These are phyloP conservation scores for Corvus moneduloides DNA, from an alignment of 2,113 vertebrate species.

Conservation along the genomic window DNA sequence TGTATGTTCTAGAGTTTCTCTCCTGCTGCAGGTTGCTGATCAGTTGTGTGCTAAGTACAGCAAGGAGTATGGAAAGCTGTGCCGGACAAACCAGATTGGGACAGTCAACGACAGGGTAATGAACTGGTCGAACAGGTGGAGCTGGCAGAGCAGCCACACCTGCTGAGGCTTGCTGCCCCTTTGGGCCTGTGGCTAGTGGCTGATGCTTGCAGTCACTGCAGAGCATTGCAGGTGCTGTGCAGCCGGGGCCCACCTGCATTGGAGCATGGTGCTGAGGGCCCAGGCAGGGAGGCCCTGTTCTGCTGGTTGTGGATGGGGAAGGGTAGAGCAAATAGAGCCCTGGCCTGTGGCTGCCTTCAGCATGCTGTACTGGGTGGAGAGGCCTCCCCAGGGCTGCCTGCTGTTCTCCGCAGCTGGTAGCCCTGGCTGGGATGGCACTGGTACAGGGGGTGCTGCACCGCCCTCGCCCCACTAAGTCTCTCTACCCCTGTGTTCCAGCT, in stretches of 20 bases:
- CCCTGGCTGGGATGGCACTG: neutral
- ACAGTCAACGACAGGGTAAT: conserved; percentile 95
- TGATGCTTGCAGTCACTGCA: neutral
- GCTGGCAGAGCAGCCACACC: neutral
- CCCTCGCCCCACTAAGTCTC: neutral
- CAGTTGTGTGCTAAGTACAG: conserved; percentile 98
- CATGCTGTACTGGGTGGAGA: neutral
- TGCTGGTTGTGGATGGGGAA: neutral
- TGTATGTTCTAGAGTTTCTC: neutral
- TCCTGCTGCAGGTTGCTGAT: conserved; percentile 85
- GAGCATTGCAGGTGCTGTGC: neutral
- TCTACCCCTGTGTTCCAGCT: conserved; percentile 73
- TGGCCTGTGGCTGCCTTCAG: neutral
- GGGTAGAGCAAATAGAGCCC: neutral
- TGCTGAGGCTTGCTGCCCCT: neutral
- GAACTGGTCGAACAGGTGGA: neutral
- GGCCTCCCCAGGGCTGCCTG: neutral
- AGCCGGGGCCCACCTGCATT: neutral
- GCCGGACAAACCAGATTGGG: conserved; percentile 96
- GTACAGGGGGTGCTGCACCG: neutral
- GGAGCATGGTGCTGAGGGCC: neutral
- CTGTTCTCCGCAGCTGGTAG: neutral
- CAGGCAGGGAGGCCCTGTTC: neutral
- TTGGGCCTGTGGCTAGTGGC: neutral
- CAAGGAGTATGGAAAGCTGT: conserved; percentile 97